Evolutionary conservation across 2,888 invertebrate genomes (phyloP).

Genomic region (Apamea anceps): DNA sequence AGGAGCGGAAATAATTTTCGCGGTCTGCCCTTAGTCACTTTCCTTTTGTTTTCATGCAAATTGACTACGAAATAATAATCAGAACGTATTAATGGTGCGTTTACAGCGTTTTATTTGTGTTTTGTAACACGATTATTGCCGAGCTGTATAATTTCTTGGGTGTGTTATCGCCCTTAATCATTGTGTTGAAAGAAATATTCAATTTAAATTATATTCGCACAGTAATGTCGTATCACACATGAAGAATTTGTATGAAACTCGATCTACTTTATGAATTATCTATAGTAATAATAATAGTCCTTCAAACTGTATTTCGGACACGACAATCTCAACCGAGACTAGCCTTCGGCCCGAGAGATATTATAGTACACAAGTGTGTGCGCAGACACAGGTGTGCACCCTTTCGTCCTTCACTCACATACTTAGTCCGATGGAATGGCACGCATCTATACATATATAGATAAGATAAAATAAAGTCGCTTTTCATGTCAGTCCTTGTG

Average conservation of each 20-base stretch:
- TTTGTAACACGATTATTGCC: conserved; percentile 47
- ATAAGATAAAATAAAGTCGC: not conserved
- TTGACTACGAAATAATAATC: conserved; percentile 68
- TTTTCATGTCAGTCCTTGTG: not conserved
- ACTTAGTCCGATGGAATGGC: no score
- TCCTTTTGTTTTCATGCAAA: conserved; percentile 76
- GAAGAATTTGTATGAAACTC: not conserved
- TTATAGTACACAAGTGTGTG: no score
- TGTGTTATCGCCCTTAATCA: conserved; percentile 10
- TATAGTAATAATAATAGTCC: not conserved
- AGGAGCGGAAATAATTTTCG: conserved; percentile 67
- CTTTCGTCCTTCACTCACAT: no score
- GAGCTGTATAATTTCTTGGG: conserved; percentile 39
- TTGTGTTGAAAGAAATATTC: conserved; percentile 17
- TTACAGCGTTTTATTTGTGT: conserved; percentile 55
- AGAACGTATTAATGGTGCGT: conserved; percentile 50
- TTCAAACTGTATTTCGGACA: no score
- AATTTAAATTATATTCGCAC: conserved; percentile 16
- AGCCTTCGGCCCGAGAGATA: no score
- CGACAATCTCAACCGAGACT: no score
- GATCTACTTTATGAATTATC: not conserved
- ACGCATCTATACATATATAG: not conserved
- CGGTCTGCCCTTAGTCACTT: conserved; percentile 61
- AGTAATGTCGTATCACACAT: not conserved
- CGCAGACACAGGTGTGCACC: no score